These are phyloP conservation scores for Mythimna lalbum DNA, from an alignment of 2,888 invertebrate species.

Conservation along the genomic window DNA sequence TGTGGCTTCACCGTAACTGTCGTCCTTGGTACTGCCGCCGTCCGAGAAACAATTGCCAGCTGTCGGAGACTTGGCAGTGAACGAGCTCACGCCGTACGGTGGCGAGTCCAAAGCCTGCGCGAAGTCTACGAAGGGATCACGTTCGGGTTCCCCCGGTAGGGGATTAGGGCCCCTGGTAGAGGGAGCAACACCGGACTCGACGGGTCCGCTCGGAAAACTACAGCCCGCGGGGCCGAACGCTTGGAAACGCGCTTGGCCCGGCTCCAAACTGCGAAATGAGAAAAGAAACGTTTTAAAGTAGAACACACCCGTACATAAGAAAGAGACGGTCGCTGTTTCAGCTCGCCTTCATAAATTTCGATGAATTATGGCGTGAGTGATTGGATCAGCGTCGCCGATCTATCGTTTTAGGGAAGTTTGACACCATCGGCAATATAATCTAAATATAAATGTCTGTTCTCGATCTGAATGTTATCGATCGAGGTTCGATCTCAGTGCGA, in stretches of 20 bases:
- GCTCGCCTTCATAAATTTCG: slow-evolving; percentile 84
- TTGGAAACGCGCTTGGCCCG: slow-evolving; percentile 90
- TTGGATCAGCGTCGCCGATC: slow-evolving; percentile 85
- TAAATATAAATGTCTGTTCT: slow-evolving; percentile 81
- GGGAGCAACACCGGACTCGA: slow-evolving; percentile 87
- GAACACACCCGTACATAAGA: slow-evolving; percentile 84
- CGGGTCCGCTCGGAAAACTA: slow-evolving; percentile 89
- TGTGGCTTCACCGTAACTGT: slow-evolving; percentile 86
- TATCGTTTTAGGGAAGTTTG: slow-evolving; percentile 86
- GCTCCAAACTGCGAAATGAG: slow-evolving; percentile 91
- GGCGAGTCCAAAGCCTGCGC: slow-evolving; percentile 78
- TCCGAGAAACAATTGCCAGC: slow-evolving; percentile 74
- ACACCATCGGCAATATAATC: slow-evolving; percentile 82
- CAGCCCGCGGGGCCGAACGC: slow-evolving; percentile 87
- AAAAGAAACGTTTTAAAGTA: slow-evolving; percentile 89
- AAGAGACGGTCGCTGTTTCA: slow-evolving; percentile 85
- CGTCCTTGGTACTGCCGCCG: slow-evolving; percentile 79
- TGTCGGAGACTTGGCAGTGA: slow-evolving; percentile 75
- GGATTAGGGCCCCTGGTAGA: slow-evolving; percentile 74
- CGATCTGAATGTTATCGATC: slow-evolving; percentile 70
- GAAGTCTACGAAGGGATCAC: slow-evolving; percentile 80
- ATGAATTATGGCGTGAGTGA: slow-evolving; percentile 88
- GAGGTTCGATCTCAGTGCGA: slow-evolving; percentile 64
- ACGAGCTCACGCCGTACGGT: slow-evolving; percentile 76
- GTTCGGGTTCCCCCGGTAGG: slow-evolving; percentile 79